phyloP scores from a whole-genome alignment of 2,888 invertebrate genomes.

The Sinelater perroti region DNA sequence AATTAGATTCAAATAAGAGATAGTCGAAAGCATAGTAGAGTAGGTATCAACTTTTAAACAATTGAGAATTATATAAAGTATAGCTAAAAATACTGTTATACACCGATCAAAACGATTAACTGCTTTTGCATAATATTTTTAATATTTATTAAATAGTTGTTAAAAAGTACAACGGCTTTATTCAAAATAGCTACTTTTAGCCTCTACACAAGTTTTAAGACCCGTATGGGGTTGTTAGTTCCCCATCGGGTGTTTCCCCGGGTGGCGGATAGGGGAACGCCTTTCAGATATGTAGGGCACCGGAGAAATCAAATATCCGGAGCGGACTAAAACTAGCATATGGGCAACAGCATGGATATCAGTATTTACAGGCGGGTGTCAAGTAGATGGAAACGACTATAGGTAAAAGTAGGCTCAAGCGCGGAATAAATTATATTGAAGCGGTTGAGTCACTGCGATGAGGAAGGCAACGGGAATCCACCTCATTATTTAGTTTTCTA shows the following conservation, averaged over 20 bases:
- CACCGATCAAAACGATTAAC: too few species aligned
- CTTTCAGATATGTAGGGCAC: not conserved
- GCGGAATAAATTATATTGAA: constrained; percentile 11
- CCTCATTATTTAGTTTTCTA: constrained; percentile 11
- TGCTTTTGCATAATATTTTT: too few species aligned
- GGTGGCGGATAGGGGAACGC: constrained; percentile 7
- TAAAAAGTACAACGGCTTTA: too few species aligned
- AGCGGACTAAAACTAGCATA: constrained; percentile 12
- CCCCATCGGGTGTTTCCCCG: constrained; percentile 3
- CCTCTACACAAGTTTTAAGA: too few species aligned
- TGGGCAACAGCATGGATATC: constrained; percentile 13
- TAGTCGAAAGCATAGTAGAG: too few species aligned
- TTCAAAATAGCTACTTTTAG: too few species aligned
- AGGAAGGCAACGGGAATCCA: constrained; percentile 17
- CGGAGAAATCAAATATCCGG: constrained; percentile 9
- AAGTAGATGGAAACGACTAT: constrained; percentile 10
- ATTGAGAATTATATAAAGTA: too few species aligned
- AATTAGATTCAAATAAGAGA: too few species aligned
- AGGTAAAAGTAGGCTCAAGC: constrained; percentile 7
- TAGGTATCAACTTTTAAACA: too few species aligned
- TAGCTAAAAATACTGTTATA: too few species aligned
- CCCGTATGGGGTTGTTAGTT: constrained; percentile 1
- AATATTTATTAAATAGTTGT: too few species aligned
- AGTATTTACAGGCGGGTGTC: constrained; percentile 11
- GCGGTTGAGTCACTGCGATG: constrained; percentile 10